Evolutionary conservation across 2,797 vertebrate species (phyloP).

Genomic region (Pantherophis alleghaniensis): DNA sequence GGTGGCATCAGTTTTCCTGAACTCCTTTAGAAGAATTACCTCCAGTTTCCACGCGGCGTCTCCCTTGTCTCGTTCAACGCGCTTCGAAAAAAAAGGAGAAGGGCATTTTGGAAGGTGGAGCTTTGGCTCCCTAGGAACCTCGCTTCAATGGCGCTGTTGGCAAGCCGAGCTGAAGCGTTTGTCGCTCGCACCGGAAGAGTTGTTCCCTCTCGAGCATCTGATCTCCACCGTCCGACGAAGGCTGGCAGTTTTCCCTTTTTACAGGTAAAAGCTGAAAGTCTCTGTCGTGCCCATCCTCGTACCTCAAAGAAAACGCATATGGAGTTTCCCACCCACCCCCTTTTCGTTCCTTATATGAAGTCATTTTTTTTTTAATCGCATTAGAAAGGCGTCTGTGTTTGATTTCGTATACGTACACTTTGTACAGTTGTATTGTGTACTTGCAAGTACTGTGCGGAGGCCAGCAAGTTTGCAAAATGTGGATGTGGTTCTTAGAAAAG

Average conservation of each 20-base stretch:
- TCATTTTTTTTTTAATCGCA: background rate
- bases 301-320: background rate
- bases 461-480: background rate
- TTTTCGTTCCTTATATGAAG: no score
- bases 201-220: no score
- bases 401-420: background rate
- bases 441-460: background rate
- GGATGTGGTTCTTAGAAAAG: background rate
- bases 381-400: background rate
- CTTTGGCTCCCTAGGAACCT: conserved; percentile 8
- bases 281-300: background rate
- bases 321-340: no score
- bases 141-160: background rate
- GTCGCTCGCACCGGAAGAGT: background rate
- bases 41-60: conserved; percentile 1
- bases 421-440: background rate
- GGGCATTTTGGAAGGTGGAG: background rate
- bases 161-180: background rate
- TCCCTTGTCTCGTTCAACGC: background rate
- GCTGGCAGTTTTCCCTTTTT: no score
- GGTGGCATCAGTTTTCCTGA: background rate
- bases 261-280: background rate
- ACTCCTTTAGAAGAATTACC: background rate
- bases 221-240: background rate
- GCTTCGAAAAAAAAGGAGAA: no score